Conservation (phyloP, 2,797 vertebrate species). For the Pygocentrus nattereri region DNA sequence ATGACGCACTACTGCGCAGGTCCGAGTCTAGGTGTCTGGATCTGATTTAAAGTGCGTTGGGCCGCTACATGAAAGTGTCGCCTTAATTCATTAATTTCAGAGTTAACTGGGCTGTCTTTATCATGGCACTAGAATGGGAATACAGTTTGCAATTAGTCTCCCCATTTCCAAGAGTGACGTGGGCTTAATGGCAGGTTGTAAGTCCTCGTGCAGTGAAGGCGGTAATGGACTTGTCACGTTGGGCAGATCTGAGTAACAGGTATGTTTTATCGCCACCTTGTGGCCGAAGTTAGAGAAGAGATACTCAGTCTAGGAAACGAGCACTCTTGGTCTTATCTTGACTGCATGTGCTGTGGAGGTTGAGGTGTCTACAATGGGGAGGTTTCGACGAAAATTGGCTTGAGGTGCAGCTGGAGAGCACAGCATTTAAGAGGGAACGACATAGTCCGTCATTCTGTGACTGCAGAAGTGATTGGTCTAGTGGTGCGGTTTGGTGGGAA, state of each 20-base stretch:
- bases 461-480: too few species aligned
- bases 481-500: too few species aligned
- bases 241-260: conserved; percentile 46
- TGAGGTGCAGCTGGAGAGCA: too few species aligned
- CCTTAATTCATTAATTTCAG: conserved; percentile 45
- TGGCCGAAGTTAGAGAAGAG: conserved; percentile 18
- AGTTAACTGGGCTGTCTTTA: conserved; percentile 46
- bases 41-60: conserved; percentile 42
- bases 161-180: conserved; percentile 55
- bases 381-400: too few species aligned
- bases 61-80: conserved; percentile 29
- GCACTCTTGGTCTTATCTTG: neutral
- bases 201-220: conserved; percentile 61
- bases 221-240: conserved; percentile 67
- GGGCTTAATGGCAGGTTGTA: conserved; percentile 60
- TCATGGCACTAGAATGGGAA: conserved; percentile 49
- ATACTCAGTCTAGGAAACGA: neutral
- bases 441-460: too few species aligned
- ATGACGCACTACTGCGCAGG: conserved; percentile 18
- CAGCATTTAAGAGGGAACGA: too few species aligned
- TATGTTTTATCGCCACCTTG: conserved; percentile 51
- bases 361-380: too few species aligned
- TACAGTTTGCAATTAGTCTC: conserved; percentile 51
- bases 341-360: neutral
- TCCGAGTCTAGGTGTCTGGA: conserved; percentile 20